Evolutionary conservation across 2,113 vertebrate genomes (phyloP).

Genomic region (Litocranius walleri): DNA sequence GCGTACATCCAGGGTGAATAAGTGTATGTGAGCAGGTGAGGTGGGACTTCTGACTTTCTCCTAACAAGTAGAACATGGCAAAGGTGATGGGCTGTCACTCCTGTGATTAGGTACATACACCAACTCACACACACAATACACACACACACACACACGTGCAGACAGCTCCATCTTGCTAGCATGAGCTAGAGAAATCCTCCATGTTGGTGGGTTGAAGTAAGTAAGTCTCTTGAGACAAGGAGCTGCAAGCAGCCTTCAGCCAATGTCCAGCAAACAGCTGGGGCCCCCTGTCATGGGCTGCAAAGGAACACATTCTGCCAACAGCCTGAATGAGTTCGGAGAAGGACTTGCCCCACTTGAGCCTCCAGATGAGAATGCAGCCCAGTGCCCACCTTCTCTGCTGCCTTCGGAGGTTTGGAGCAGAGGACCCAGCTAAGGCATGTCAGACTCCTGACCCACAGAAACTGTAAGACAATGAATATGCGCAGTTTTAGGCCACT

Average conservation of each 20-base stretch:
- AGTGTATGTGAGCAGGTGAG: not conserved
- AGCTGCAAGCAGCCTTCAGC: not conserved
- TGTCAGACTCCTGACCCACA: accelerated
- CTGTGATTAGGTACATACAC: not conserved
- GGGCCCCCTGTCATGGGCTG: not conserved
- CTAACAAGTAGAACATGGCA: not conserved
- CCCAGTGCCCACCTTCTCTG: not conserved
- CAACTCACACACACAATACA: not conserved
- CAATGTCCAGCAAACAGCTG: not conserved
- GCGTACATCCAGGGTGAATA: not conserved
- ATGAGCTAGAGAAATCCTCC: not conserved
- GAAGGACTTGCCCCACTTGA: too few relatives aligned
- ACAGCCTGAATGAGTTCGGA: not conserved
- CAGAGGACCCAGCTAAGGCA: not conserved
- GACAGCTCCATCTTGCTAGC: not conserved
- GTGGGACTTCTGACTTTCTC: not conserved
- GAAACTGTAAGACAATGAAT: accelerated
- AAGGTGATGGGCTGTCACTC: not conserved
- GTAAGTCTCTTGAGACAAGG: not conserved
- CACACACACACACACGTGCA: too few relatives aligned
- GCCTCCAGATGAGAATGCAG: not conserved
- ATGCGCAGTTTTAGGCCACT: not conserved
- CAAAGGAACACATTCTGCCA: not conserved
- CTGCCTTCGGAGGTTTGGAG: not conserved
- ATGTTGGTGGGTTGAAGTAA: not conserved